Evolutionary conservation across 1,140 invertebrate species (phyloP).

Genomic region (Drosophila pachea): DNA sequence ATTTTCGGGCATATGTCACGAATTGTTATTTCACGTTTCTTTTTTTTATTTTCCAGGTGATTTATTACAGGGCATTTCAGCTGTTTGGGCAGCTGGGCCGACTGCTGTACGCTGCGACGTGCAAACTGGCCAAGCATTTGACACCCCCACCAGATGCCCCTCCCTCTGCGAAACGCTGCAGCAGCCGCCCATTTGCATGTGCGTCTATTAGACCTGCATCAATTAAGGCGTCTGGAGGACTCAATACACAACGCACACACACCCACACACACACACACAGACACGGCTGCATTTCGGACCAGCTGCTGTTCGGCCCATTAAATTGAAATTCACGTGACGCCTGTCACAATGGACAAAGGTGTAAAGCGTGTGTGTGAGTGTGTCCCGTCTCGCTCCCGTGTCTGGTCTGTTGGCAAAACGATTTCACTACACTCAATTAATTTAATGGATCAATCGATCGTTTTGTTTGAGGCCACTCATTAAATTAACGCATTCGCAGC

Average conservation of each 20-base stretch:
- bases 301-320: constrained; percentile 49
- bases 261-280: constrained; percentile 14
- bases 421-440: constrained; percentile 71
- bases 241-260: background rate
- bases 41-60: constrained; percentile 1
- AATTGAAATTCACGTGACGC: constrained; percentile 52
- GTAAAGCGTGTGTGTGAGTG: background rate
- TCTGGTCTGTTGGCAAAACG: constrained; percentile 48
- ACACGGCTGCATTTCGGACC: constrained; percentile 6
- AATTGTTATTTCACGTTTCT: constrained; percentile 11
- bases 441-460: constrained; percentile 76
- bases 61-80: constrained; percentile 19
- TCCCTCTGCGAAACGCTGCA: background rate
- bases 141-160: background rate
- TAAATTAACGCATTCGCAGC: constrained; percentile 37
- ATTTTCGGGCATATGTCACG: constrained; percentile 38
- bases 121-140: constrained; percentile 27
- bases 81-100: constrained; percentile 49
- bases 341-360: constrained; percentile 52
- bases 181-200: constrained; percentile 41
- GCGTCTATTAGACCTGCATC: constrained; percentile 58
- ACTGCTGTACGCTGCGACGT: constrained; percentile 13
- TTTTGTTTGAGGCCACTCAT: constrained; percentile 45
- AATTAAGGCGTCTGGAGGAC: constrained; percentile 65
- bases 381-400: background rate